Conservation (phyloP, 2,113 vertebrate genomes). For the Esox niger region DNA sequence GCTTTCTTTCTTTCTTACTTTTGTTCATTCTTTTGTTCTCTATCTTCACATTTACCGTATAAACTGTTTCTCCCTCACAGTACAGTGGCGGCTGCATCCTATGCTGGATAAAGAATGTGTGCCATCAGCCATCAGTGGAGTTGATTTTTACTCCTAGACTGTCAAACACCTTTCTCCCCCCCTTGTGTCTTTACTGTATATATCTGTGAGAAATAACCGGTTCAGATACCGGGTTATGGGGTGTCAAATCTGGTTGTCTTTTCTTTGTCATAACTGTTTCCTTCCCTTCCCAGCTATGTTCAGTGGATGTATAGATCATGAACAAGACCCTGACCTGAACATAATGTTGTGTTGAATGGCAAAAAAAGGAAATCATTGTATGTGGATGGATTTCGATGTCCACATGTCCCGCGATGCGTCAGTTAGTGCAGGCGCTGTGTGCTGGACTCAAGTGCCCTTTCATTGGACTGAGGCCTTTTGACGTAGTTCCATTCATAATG, state of each 20-base stretch:
- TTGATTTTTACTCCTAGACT: slow-evolving; percentile 55
- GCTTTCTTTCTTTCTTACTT: slow-evolving; percentile 31
- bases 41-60: slow-evolving; percentile 39
- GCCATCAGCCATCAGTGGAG: slow-evolving; percentile 45
- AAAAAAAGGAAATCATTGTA: slow-evolving; percentile 40
- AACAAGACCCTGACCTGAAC: slow-evolving; percentile 64
- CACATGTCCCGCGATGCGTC: slow-evolving; percentile 42
- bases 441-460: slow-evolving; percentile 53
- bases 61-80: slow-evolving; percentile 61
- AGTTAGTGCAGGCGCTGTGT: slow-evolving; percentile 39
- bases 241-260: slow-evolving; percentile 47
- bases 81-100: slow-evolving; percentile 66
- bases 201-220: slow-evolving; percentile 72
- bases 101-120: slow-evolving; percentile 67
- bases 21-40: not conserved
- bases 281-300: slow-evolving; percentile 73
- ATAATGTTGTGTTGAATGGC: slow-evolving; percentile 64
- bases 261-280: slow-evolving; percentile 69
- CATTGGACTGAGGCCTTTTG: slow-evolving; percentile 47
- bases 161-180: slow-evolving; percentile 61
- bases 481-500: slow-evolving; percentile 27
- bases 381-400: slow-evolving; percentile 55
- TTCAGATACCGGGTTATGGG: slow-evolving; percentile 69
- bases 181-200: slow-evolving; percentile 47
- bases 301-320: slow-evolving; percentile 65